Evolutionary conservation across 1,140 invertebrate genomes (phyloP).

Genomic region (Yoshiicerus persimilis): DNA sequence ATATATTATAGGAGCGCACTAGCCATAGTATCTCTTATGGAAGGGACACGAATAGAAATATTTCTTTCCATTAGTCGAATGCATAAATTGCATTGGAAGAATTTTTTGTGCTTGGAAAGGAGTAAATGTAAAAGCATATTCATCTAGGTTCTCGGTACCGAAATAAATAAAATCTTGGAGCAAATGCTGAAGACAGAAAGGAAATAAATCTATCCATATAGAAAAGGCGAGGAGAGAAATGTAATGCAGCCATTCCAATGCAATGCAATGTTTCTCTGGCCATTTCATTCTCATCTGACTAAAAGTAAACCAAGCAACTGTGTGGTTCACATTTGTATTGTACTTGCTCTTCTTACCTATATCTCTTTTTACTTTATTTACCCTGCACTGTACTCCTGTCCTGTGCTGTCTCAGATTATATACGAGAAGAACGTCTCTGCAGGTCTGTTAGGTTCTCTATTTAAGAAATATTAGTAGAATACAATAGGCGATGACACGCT

Average conservation of each 20-base stretch:
- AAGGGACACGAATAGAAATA: not conserved
- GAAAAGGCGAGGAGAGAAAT: conserved; percentile 12
- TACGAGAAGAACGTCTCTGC: not conserved
- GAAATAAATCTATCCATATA: conserved; percentile 33
- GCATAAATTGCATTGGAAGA: not conserved
- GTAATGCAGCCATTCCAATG: not conserved
- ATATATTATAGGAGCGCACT: not conserved
- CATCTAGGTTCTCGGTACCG: not conserved
- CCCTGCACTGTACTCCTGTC: not conserved
- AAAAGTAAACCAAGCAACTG: conserved; percentile 4
- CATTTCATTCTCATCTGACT: not conserved
- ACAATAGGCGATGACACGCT: not conserved
- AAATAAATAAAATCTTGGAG: conserved; percentile 41
- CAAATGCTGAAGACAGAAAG: conserved; percentile 38
- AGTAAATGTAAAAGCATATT: not conserved
- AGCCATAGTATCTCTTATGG: not conserved
- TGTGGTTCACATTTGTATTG: not conserved
- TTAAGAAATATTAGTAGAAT: not conserved
- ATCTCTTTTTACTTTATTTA: not conserved
- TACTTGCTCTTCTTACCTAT: not conserved
- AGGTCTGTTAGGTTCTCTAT: not conserved
- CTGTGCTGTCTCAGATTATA: no score
- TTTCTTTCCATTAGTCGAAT: not conserved
- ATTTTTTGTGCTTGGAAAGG: not conserved
- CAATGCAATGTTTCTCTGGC: not conserved